Conservation (phyloP, 2,113 vertebrate genomes). For the Oreochromis tanganicae region DNA sequence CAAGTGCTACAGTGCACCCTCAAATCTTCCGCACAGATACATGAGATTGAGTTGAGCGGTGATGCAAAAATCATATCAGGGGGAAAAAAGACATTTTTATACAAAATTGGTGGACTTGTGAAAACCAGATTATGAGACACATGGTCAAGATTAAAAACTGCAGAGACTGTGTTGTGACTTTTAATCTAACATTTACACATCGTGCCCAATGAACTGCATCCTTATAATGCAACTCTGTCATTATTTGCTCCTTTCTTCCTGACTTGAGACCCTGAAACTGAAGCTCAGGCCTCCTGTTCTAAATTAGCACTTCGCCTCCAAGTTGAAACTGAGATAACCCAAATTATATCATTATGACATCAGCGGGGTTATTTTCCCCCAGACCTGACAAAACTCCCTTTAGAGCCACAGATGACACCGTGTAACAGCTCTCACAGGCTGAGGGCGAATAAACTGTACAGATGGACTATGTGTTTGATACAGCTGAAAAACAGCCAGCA, state of each 20-base stretch:
- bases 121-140: not conserved
- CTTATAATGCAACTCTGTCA: not conserved
- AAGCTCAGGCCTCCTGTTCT: not conserved
- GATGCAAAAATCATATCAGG: not conserved
- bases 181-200: not conserved
- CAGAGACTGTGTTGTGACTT: not conserved
- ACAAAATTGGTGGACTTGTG: not conserved
- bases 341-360: not conserved
- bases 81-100: rapidly evolving
- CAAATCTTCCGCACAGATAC: not conserved
- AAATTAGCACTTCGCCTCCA: not conserved
- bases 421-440: not conserved
- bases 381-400: not conserved
- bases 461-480: not conserved
- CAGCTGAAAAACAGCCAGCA: not conserved
- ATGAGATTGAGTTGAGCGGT: not conserved
- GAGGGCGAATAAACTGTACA: not conserved
- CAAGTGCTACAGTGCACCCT: conserved; percentile 6
- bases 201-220: not conserved
- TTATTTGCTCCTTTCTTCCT: not conserved
- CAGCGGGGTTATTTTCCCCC: not conserved
- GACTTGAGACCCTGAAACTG: not conserved
- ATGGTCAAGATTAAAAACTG: not conserved
- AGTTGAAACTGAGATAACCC: not conserved
- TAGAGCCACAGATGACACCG: not conserved